Evolutionary conservation across 2,797 vertebrate genomes (phyloP), one percentile per base, ranked within the genome.

Genomic region (Salarias fasciatus): DNA sequence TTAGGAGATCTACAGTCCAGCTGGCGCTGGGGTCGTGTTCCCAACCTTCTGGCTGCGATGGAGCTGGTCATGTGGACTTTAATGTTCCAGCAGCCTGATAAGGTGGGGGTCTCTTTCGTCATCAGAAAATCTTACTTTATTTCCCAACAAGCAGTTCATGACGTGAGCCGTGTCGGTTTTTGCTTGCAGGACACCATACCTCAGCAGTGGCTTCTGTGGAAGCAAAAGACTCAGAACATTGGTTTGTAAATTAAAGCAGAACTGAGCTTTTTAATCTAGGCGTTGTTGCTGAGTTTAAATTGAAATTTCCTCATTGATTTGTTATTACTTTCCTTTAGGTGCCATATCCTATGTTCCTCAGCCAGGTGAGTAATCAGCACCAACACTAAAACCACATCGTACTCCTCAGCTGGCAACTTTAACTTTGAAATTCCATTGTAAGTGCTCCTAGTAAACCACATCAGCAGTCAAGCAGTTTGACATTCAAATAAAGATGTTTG

Each of bases 181-280:
- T 50, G 66, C 33, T 67, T 72, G 45, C 77, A 94, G 93, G 89
- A 92, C 44, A 84, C 65, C 38, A 88, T 94, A 46, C 93, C 92
- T 0, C 88, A 89, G 54, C 86, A 93, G 80, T 94, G 93, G 93
- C 92, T 94, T 14, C 59, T 89, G 50, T 93, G 92, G 92, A 94
- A 94, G 77, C 93, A 94, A 79, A 91, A 71, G 76, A 90, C 82
- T 54, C 88, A 92, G 60, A 91, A 92, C 56, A 92, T 91, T 24
- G 93, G 93, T 93, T 53, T 36, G 85, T 83, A 24, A 28, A 59
- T 55, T 6, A 28, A 2, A 56, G 37, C 2, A 64, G 0, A 58
- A 60, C 9, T 35, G 33, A 8, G 10, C 47, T 55, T 51, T 15
- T 5, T 49, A 60, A 3, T 35, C 4, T 43, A 50, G n/a, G n/a